phyloP scores from a whole-genome alignment of 2,797 vertebrate genomes.

The Dermochelys coriacea region DNA sequence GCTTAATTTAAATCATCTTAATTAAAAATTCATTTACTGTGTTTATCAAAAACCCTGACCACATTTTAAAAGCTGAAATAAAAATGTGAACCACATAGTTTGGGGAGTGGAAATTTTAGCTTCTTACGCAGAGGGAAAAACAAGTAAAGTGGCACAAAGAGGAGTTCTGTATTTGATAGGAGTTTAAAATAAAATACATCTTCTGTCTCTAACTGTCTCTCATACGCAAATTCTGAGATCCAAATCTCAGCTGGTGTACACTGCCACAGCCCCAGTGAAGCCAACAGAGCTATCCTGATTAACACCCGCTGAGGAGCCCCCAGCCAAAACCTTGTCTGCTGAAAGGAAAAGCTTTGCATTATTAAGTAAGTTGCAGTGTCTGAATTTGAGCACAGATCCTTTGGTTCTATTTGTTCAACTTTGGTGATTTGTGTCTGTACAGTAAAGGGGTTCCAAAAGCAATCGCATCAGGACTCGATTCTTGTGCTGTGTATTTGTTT shows the following conservation, averaged over 20 bases:
- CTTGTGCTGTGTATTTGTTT: background rate
- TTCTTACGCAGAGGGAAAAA: background rate
- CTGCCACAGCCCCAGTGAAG: background rate
- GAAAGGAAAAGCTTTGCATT: background rate
- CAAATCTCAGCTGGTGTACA: background rate
- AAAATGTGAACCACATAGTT: background rate
- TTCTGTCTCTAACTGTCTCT: background rate
- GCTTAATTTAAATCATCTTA: background rate
- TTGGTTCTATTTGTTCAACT: background rate
- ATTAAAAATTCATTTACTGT: background rate
- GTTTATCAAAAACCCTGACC: background rate
- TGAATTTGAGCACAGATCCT: background rate
- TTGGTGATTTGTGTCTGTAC: background rate
- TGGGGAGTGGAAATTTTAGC: background rate
- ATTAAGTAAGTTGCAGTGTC: background rate
- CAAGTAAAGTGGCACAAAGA: background rate
- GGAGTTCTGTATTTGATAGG: conserved; percentile 18
- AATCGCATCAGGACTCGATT: background rate
- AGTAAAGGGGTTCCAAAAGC: background rate
- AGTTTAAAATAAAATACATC: background rate
- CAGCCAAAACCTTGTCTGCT: background rate
- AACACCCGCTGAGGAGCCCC: background rate
- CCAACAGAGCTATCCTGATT: background rate
- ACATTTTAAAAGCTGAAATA: conserved; percentile 3
- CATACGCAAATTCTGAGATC: background rate